A percentile compares a stretch with the other conserved stretches of the same genome.
phyloP scores from a whole-genome alignment of 2,113 vertebrate genomes.

The Promerops cafer region DNA sequence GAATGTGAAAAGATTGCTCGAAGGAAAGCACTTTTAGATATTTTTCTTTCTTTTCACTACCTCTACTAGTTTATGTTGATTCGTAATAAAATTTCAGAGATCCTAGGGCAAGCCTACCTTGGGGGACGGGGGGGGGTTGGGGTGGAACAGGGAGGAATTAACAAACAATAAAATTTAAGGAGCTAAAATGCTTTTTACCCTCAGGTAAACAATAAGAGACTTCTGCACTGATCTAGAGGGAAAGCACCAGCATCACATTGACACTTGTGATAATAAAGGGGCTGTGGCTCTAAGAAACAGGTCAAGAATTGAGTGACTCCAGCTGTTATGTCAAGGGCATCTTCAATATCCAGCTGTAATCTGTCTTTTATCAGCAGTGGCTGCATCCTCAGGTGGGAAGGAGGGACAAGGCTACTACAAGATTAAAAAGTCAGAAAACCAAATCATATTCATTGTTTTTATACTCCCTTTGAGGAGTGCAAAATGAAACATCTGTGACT shows the following conservation, averaged over 20 bases:
- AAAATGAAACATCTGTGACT: neutral
- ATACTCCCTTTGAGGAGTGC: neutral
- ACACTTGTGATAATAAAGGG: neutral
- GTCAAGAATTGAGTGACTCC: neutral
- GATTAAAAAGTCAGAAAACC: neutral
- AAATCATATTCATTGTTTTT: neutral
- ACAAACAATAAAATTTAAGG: neutral
- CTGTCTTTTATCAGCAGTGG: neutral
- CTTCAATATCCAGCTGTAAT: neutral
- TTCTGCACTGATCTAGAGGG: neutral
- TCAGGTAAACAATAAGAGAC: neutral
- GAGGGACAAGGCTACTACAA: neutral
- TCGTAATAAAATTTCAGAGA: neutral
- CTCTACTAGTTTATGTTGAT: neutral
- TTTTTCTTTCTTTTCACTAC: neutral
- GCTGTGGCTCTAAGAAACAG: neutral
- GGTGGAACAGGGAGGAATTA: neutral
- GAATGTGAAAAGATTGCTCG: neutral
- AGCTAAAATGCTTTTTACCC: neutral
- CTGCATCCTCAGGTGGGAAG: neutral
- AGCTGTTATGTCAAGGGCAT: neutral
- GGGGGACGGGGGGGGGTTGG: accelerated
- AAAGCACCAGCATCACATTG: neutral
- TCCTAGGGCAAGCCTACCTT: neutral
- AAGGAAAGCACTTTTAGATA: neutral